These are phyloP conservation scores for Drosophila arawakana DNA, from an alignment of 1,140 invertebrate species.

Conservation along the genomic window DNA sequence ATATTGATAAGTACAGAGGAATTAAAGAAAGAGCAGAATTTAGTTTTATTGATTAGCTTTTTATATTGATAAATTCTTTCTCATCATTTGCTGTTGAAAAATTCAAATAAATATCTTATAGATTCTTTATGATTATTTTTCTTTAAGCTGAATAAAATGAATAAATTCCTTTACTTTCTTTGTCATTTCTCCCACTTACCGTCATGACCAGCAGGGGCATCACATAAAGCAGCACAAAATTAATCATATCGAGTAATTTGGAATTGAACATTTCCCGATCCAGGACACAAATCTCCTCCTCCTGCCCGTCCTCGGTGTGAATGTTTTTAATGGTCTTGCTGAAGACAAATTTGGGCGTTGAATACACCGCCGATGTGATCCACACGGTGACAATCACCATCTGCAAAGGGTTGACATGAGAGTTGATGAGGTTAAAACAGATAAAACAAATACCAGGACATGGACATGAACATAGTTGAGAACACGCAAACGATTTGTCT, in stretches of 20 bases:
- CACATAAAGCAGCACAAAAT: conserved; percentile 90
- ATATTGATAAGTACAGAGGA: background rate
- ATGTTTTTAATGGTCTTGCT: conserved; percentile 88
- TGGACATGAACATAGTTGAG: background rate
- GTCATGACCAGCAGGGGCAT: conserved; percentile 90
- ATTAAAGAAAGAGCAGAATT: background rate
- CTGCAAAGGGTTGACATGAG: conserved; percentile 82
- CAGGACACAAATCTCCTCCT: conserved; percentile 90
- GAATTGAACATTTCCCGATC: conserved; percentile 91
- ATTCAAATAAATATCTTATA: background rate
- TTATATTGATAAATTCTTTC: background rate
- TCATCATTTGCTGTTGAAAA: no score
- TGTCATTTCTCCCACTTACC: conserved; percentile 84
- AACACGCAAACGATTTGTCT: conserved; percentile 64
- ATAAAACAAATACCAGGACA: background rate
- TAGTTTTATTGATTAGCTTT: background rate
- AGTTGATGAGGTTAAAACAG: background rate
- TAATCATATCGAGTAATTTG: conserved; percentile 90
- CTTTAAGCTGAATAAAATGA: background rate
- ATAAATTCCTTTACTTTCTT: background rate
- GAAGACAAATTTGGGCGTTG: conserved; percentile 90
- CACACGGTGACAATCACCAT: conserved; percentile 90
- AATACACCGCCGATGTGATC: conserved; percentile 91
- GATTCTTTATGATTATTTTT: no score
- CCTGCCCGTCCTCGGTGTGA: conserved; percentile 85